Percentiles rank a stretch among this genome's conserved stretches.
phyloP scores from a whole-genome alignment of 1,140 invertebrate species.

The Brachionus calyciflorus region DNA sequence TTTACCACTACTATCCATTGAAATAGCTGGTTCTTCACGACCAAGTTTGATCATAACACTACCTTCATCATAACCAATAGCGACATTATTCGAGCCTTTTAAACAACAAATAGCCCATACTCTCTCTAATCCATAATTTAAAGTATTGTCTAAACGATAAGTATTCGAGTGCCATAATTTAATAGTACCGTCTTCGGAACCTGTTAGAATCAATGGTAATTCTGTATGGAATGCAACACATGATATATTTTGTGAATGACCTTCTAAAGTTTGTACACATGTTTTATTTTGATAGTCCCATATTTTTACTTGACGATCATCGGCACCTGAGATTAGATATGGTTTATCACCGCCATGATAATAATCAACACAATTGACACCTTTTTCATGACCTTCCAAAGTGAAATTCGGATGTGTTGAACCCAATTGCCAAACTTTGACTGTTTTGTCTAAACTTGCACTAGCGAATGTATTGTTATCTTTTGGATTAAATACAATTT shows the following conservation, averaged over 20 bases:
- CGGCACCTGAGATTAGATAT: constrained; percentile 96
- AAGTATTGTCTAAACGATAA: constrained; percentile 76
- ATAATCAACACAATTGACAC: constrained; percentile 98
- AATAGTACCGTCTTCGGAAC: constrained; percentile 80
- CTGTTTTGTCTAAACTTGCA: constrained; percentile 90
- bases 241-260: constrained; percentile 92
- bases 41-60: constrained; percentile 95
- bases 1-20: constrained; percentile 96
- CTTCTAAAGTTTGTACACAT: constrained; percentile 96
- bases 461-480: constrained; percentile 99
- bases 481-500: constrained; percentile 98
- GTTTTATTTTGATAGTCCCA: constrained; percentile 99
- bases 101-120: constrained; percentile 96
- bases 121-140: constrained; percentile 96
- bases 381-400: constrained; percentile 95
- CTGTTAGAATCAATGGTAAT: constrained; percentile 91
- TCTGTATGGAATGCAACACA: constrained; percentile 88
- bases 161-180: constrained; percentile 65
- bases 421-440: constrained; percentile 96
- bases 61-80: constrained; percentile 95
- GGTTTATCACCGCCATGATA: constrained; percentile 99
- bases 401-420: constrained; percentile 96
- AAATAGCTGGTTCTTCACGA: constrained; percentile 94
- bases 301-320: constrained; percentile 94
- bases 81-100: constrained; percentile 92